phyloP scores from a whole-genome alignment of 2,113 vertebrate genomes.

The Fregetta grallaria region DNA sequence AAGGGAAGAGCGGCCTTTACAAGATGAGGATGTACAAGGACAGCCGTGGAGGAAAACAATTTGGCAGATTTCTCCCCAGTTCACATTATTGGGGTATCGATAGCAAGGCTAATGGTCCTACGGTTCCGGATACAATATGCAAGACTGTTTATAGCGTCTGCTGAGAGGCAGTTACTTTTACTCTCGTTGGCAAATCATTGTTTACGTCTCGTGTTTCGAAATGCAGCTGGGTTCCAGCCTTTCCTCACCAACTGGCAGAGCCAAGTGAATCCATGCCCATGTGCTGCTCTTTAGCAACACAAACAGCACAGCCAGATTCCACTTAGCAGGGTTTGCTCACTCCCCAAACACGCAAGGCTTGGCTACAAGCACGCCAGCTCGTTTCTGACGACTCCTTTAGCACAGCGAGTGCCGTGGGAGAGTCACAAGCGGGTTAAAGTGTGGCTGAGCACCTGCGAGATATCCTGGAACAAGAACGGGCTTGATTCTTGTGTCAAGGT shows the following conservation, averaged over 20 bases:
- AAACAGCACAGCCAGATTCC: constrained; percentile 46
- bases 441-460: background rate
- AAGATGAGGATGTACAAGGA: background rate
- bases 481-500: background rate
- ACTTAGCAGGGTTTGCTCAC: constrained; percentile 25
- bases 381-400: fast-evolving
- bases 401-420: fast-evolving
- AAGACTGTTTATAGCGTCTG: constrained; percentile 21
- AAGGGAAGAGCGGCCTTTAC: background rate
- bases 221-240: constrained; percentile 37
- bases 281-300: constrained; percentile 56
- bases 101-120: background rate
- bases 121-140: background rate
- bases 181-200: constrained; percentile 1
- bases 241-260: background rate
- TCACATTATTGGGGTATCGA: background rate
- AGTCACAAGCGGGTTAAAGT: background rate
- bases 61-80: background rate
- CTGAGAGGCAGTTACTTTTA: constrained; percentile 39
- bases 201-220: constrained; percentile 27
- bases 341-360: background rate
- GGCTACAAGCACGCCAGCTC: background rate
- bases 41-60: background rate
- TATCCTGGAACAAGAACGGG: background rate
- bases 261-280: background rate